These are phyloP conservation scores for Dromas ardeola DNA, from an alignment of 2,113 vertebrate genomes.

Conservation along the genomic window DNA sequence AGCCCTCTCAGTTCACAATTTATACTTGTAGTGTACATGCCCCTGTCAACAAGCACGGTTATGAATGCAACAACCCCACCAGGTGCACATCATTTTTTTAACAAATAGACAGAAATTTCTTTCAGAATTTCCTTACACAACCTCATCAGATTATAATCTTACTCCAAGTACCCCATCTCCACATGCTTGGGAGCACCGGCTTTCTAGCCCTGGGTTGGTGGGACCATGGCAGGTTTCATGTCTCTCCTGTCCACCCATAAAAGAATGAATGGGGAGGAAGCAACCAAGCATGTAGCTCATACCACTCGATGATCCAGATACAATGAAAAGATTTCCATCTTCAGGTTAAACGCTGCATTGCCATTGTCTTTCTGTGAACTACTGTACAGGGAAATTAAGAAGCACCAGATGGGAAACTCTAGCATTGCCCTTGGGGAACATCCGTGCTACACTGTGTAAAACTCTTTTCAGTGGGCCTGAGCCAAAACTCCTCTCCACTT, in stretches of 20 bases:
- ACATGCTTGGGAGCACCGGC: not conserved
- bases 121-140: not conserved
- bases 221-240: not conserved
- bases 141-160: not conserved
- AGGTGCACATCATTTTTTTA: not conserved
- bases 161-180: not conserved
- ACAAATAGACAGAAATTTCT: not conserved
- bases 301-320: not conserved
- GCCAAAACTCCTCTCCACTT: not conserved
- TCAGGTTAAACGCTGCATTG: slow-evolving; percentile 2
- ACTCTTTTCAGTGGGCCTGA: not conserved
- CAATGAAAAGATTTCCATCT: slow-evolving; percentile 5
- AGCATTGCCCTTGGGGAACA: not conserved
- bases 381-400: not conserved
- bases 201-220: not conserved
- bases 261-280: not conserved
- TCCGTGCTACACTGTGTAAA: not conserved
- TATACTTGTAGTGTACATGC: not conserved
- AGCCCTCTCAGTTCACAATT: not conserved
- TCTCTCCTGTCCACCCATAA: not conserved
- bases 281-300: not conserved
- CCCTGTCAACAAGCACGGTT: accelerated
- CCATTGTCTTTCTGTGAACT: not conserved
- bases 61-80: not conserved
- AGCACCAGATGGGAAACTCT: not conserved